Conservation (phyloP, 1,140 invertebrate species). For the Drosophila ercepeae region DNA sequence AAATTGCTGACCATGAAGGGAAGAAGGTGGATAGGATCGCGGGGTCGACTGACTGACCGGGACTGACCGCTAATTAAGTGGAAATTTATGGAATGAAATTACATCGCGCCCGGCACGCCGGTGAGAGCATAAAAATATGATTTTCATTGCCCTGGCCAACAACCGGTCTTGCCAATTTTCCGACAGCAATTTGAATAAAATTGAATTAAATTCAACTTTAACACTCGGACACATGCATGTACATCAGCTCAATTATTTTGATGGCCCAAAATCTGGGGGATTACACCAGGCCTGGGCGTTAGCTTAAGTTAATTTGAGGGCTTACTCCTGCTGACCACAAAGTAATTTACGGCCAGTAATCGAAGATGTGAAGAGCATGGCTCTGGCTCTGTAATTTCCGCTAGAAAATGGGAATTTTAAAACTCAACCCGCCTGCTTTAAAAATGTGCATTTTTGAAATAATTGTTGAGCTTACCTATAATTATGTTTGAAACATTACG, state of each 20-base stretch:
- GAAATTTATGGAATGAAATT: conserved; percentile 80
- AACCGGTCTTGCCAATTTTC: conserved; percentile 57
- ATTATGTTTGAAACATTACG: background rate
- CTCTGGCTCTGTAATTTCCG: conserved; percentile 35
- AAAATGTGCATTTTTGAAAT: background rate
- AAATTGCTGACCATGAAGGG: conserved; percentile 68
- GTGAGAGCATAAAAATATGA: conserved; percentile 70
- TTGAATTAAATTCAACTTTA: conserved; percentile 66
- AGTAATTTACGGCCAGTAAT: conserved; percentile 43
- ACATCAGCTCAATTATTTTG: conserved; percentile 57
- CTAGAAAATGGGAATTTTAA: conserved; percentile 8
- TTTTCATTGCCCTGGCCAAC: conserved; percentile 44
- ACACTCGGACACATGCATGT: conserved; percentile 7
- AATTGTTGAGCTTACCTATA: background rate
- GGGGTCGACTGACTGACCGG: conserved; percentile 30
- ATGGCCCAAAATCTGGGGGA: conserved; percentile 48
- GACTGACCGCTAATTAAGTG: conserved; percentile 72
- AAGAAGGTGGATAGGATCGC: background rate
- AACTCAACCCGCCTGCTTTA: too few relatives aligned
- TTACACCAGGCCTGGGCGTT: conserved; percentile 25
- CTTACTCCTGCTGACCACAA: conserved; percentile 24
- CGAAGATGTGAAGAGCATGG: background rate
- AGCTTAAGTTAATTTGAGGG: conserved; percentile 37
- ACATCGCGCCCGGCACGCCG: conserved; percentile 48
- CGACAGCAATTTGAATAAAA: conserved; percentile 74